These are phyloP conservation scores for Spatulosminthurus flaviceps DNA, from an alignment of 2,888 invertebrate genomes.

Conservation along the genomic window DNA sequence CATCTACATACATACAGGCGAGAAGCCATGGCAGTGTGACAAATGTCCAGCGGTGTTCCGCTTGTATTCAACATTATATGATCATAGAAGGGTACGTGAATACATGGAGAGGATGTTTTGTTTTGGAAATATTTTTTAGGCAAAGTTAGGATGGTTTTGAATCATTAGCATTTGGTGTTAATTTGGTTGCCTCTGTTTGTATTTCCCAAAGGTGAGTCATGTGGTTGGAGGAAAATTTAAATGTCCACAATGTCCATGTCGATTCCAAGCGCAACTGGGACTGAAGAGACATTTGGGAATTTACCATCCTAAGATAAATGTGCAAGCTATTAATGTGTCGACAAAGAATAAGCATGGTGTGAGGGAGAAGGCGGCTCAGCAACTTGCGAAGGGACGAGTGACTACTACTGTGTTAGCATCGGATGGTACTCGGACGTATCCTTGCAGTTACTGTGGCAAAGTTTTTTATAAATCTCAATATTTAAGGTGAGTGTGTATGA, in stretches of 20 bases:
- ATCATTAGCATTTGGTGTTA: neutral
- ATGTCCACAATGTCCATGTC: slow-evolving; percentile 30
- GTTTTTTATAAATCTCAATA: slow-evolving; percentile 43
- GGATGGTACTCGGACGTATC: slow-evolving; percentile 31
- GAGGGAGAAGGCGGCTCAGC: neutral
- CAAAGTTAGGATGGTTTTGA: too few relatives aligned
- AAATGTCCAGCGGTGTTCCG: slow-evolving; percentile 29
- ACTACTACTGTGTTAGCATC: slow-evolving; percentile 11
- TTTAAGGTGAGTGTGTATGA: too few relatives aligned
- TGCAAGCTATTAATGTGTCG: neutral
- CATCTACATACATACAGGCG: slow-evolving; percentile 37
- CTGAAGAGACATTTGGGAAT: slow-evolving; percentile 31
- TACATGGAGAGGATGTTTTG: neutral
- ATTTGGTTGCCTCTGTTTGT: neutral
- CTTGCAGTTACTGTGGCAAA: slow-evolving; percentile 39
- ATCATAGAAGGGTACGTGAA: slow-evolving; percentile 32
- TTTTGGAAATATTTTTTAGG: slow-evolving; percentile 15
- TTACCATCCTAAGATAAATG: slow-evolving; percentile 32
- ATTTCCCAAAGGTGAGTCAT: slow-evolving; percentile 30
- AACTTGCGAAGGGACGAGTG: neutral
- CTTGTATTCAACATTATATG: slow-evolving; percentile 27
- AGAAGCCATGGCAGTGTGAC: slow-evolving; percentile 44
- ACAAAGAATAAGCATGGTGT: neutral
- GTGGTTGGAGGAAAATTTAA: slow-evolving; percentile 37
- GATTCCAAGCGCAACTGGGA: slow-evolving; percentile 13